Evolutionary conservation across 2,113 vertebrate species (phyloP).

Genomic region (Dicaeum eximium): DNA sequence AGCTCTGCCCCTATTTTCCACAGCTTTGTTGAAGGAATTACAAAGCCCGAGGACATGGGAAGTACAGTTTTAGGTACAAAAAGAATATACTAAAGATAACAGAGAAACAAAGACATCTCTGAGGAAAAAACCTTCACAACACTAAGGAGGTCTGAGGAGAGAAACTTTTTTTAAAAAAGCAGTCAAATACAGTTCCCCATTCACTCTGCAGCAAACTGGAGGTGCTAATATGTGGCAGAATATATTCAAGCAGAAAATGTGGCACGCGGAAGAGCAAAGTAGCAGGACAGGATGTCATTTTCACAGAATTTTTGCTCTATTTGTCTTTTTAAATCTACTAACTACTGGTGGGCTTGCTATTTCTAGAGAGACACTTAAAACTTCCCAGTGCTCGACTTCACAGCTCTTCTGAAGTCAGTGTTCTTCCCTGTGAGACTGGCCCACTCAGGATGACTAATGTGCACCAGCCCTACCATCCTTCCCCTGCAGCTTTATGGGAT

Average conservation of each 20-base stretch:
- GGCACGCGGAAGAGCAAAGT: background rate
- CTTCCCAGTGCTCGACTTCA: background rate
- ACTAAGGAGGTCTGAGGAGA: background rate
- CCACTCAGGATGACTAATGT: background rate
- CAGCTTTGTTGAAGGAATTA: background rate
- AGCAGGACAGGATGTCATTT: background rate
- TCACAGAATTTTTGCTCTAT: background rate
- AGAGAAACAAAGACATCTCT: background rate
- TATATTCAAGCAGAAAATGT: background rate
- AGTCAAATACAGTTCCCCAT: background rate
- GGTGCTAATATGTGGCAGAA: background rate
- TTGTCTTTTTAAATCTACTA: background rate
- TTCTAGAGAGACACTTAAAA: background rate
- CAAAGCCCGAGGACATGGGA: background rate
- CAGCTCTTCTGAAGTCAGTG: background rate
- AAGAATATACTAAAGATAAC: background rate
- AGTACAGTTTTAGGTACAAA: background rate
- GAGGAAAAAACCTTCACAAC: background rate
- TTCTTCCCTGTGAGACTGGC: background rate
- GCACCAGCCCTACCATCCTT: background rate
- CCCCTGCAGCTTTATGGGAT: background rate
- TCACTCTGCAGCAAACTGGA: background rate
- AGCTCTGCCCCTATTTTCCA: background rate
- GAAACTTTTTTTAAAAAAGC: background rate
- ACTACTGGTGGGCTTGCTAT: background rate